Evolutionary conservation across 2,113 vertebrate species (phyloP), one percentile per base, ranked within the genome.

Genomic region (Condylura cristata): DNA sequence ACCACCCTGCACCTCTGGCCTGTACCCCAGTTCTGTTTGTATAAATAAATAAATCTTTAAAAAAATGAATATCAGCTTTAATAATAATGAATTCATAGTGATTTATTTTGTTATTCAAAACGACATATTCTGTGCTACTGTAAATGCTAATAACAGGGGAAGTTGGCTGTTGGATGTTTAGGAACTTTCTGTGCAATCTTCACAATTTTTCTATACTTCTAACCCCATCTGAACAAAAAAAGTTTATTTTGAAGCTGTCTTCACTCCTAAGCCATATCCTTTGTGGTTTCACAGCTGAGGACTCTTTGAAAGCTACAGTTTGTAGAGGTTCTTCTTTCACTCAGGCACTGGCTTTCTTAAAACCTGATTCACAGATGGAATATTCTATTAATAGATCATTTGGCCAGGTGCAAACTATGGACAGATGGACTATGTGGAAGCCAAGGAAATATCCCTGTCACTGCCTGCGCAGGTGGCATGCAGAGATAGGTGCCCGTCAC

Each of bases 321-420:
- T 46, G 30, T 32, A 48, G 37, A 58, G 39, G 66, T 20, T 44
- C n/a, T 48, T 9, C 34, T 90, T 44, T 74, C 58, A 53, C 14
- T 44, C 34, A 80, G 46, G 74, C 84, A 17, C 61, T 95, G 18
- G 84, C 90, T 87, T 46, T 96, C 51, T n/a, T n/a, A n/a, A n/a
- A n/a, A n/a, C n/a, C n/a, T 44, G 81, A 86, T 34, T 82, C 34
- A 81, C 34, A 75, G 34, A 70, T 93, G 79, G 41, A 70, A 61
- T 85, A 70, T 91, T 74, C 91, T 81, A 5, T 91, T 85, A 95
- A 95, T 41, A 79, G 83, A 44, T 41, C 78, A 6, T 82, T 63
- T 89, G 84, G 66, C 80, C 65, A 89, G n/a, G 74, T 3, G 10
- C 46, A 79, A 28, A 70, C 68, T 4, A 6, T 58, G 56, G 58